Evolutionary conservation across 1,140 invertebrate genomes (phyloP).

Genomic region (Seison nebaliae): DNA sequence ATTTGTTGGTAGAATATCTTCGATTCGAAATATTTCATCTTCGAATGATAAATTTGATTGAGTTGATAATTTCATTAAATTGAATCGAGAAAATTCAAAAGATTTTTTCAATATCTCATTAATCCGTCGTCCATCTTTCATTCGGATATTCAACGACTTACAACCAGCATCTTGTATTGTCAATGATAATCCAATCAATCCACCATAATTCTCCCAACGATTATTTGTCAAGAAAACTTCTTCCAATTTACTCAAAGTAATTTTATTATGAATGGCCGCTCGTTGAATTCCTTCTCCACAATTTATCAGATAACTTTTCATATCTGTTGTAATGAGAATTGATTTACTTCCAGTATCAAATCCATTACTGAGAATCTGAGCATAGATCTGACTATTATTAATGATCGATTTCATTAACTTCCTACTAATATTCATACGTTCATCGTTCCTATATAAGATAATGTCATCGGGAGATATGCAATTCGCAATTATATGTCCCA

Average conservation of each 20-base stretch:
- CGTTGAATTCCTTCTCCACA: slow-evolving; percentile 11
- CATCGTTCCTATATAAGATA: no score
- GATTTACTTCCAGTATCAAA: slow-evolving; percentile 4
- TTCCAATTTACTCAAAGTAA: background rate
- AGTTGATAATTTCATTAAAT: no score
- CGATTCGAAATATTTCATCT: slow-evolving; percentile 1
- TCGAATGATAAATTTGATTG: background rate
- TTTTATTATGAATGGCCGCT: background rate
- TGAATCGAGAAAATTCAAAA: no score
- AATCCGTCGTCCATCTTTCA: slow-evolving; percentile 1
- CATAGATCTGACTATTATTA: background rate
- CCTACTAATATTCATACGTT: no score
- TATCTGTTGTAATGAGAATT: slow-evolving; percentile 1
- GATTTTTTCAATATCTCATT: slow-evolving; percentile 7
- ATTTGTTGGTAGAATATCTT: slow-evolving; percentile 7
- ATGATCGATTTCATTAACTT: background rate
- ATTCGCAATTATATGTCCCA: no score
- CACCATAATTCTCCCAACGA: slow-evolving; percentile 1
- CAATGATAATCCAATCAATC: slow-evolving; percentile 4
- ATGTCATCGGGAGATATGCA: no score
- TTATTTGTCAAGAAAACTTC: slow-evolving; percentile 5
- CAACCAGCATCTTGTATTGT: slow-evolving; percentile 1
- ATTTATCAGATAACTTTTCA: slow-evolving; percentile 8
- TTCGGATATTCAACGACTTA: background rate
- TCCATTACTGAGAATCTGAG: slow-evolving; percentile 6